These are phyloP conservation scores for Zonitis immaculata DNA, from an alignment of 2,888 invertebrate genomes.

Conservation along the genomic window DNA sequence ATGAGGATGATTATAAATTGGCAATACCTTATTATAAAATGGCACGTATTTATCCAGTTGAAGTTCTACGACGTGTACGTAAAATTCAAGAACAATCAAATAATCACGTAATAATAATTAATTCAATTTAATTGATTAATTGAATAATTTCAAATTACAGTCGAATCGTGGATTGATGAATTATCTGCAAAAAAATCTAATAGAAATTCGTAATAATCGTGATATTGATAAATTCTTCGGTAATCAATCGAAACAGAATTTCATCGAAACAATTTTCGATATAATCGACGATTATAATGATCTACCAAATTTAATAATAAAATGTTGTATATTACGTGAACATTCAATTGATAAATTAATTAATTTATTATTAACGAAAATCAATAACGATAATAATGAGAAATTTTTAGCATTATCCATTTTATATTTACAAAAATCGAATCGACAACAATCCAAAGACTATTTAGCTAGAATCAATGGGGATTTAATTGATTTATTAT, in stretches of 20 bases:
- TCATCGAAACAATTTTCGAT: conserved; percentile 46
- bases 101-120: conserved; percentile 38
- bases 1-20: conserved; percentile 40
- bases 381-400: conserved; percentile 27
- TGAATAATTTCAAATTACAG: too few relatives aligned
- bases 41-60: conserved; percentile 51
- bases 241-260: conserved; percentile 41
- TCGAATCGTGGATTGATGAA: conserved; percentile 43
- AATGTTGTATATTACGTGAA: conserved; percentile 52
- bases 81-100: conserved; percentile 45
- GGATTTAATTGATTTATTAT: conserved; percentile 45
- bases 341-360: conserved; percentile 55
- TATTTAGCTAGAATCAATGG: conserved; percentile 48
- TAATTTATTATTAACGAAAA: conserved; percentile 35
- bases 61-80: conserved; percentile 48
- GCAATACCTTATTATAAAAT: conserved; percentile 55
- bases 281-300: conserved; percentile 48
- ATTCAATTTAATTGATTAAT: too few relatives aligned
- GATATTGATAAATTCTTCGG: conserved; percentile 48
- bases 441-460: conserved; percentile 48
- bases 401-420: conserved; percentile 50
- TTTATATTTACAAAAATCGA: conserved; percentile 53
- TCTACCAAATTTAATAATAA: conserved; percentile 51
- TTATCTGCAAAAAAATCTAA: conserved; percentile 44
- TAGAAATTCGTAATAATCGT: conserved; percentile 46